Percentiles rank a stretch among this genome's conserved stretches.
Conservation (phyloP, 2,113 vertebrate species). For the Todiramphus saurophagus region DNA sequence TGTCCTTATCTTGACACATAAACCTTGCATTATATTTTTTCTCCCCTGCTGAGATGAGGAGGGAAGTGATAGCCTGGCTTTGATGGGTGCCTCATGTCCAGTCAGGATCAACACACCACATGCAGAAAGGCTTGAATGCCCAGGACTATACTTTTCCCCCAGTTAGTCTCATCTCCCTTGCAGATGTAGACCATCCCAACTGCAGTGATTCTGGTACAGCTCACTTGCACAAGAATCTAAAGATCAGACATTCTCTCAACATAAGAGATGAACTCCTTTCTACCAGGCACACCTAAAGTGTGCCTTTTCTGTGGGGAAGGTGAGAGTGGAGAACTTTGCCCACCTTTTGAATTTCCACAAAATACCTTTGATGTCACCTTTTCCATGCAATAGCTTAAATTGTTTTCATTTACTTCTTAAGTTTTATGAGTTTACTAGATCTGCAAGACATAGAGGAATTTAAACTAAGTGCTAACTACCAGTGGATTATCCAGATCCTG, state of each 20-base stretch:
- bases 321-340: not conserved
- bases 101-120: not conserved
- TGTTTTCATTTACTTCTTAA: not conserved
- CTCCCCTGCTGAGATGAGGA: too few relatives aligned
- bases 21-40: too few relatives aligned
- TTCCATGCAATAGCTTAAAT: not conserved
- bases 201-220: not conserved
- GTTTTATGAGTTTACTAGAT: not conserved
- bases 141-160: not conserved
- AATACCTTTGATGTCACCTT: not conserved
- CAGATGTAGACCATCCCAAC: not conserved
- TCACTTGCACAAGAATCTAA: not conserved
- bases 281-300: not conserved
- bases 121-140: not conserved
- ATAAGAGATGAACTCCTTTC: not conserved
- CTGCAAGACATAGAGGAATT: not conserved
- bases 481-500: not conserved
- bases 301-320: not conserved
- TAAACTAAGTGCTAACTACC: not conserved
- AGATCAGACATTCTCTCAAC: not conserved
- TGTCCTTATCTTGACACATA: too few relatives aligned
- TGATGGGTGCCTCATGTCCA: not conserved
- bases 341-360: not conserved
- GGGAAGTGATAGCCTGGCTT: too few relatives aligned
- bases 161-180: not conserved